Conservation (phyloP, 2,113 vertebrate genomes). For the Xiphophorus maculatus region DNA sequence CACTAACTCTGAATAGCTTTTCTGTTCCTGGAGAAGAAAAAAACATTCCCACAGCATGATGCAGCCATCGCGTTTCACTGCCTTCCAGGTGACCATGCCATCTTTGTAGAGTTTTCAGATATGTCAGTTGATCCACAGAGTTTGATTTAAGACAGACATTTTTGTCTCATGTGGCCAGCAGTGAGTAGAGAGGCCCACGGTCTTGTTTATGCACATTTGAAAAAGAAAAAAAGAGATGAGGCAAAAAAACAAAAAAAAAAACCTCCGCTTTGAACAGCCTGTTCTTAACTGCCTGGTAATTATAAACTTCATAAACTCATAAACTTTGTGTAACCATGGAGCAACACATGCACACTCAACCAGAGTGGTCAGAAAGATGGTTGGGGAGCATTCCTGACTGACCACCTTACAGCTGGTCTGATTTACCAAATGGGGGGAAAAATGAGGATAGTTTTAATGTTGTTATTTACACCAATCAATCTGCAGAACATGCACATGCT, state of each 20-base stretch:
- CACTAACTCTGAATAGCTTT: not conserved
- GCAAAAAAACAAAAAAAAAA: no score
- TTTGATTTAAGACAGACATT: not conserved
- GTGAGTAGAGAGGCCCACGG: not conserved
- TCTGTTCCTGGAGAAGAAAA: not conserved
- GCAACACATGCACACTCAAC: not conserved
- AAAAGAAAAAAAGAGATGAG: no score
- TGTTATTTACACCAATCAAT: no score
- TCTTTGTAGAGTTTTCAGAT: not conserved
- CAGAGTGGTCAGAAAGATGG: not conserved
- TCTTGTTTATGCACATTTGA: not conserved
- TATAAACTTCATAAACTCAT: not conserved
- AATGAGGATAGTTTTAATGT: no score
- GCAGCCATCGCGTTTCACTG: not conserved
- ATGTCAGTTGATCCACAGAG: not conserved
- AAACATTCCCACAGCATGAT: not conserved
- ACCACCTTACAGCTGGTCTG: no score
- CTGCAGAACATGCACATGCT: not conserved
- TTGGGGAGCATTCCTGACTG: no score
- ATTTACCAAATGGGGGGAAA: no score
- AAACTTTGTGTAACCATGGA: not conserved
- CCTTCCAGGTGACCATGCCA: not conserved
- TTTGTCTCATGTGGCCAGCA: not conserved
- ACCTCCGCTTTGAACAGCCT: not conserved
- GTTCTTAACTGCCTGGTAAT: not conserved